Evolutionary conservation across 2,888 invertebrate genomes (phyloP).

Genomic region (Troglohyphantes excavatus): DNA sequence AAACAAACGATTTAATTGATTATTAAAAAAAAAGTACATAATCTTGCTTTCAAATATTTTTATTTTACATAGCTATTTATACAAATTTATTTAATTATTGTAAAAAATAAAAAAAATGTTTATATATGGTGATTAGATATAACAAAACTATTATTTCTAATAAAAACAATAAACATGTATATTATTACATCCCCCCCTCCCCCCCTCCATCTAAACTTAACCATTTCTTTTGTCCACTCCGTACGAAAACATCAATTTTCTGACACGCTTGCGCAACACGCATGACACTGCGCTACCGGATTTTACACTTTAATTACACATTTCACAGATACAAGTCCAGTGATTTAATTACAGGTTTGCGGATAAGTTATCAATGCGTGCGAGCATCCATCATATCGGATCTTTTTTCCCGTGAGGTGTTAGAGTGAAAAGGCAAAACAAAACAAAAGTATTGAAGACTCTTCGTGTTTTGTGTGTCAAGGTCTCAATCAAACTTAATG

Average conservation of each 20-base stretch:
- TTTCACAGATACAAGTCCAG: neutral
- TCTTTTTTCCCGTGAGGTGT: neutral
- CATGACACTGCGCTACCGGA: neutral
- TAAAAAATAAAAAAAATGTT: no score
- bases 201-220: no score
- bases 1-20: no score
- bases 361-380: neutral
- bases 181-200: no score
- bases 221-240: neutral
- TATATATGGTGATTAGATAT: no score
- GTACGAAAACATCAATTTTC: neutral
- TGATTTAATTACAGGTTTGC: constrained; percentile 16
- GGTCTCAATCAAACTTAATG: constrained; percentile 8
- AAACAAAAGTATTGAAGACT: neutral
- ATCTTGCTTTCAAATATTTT: no score
- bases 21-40: no score
- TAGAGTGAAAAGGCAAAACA: no score
- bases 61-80: no score
- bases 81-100: no score
- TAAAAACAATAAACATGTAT: no score
- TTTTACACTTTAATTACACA: constrained; percentile 24
- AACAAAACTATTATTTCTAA: no score
- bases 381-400: neutral
- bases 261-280: constrained; percentile 3
- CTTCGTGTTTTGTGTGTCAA: constrained; percentile 14